Percentiles rank a stretch among this genome's conserved stretches.
These are phyloP conservation scores for Sthenelais limicola DNA, from an alignment of 2,888 invertebrate genomes.

Conservation along the genomic window DNA sequence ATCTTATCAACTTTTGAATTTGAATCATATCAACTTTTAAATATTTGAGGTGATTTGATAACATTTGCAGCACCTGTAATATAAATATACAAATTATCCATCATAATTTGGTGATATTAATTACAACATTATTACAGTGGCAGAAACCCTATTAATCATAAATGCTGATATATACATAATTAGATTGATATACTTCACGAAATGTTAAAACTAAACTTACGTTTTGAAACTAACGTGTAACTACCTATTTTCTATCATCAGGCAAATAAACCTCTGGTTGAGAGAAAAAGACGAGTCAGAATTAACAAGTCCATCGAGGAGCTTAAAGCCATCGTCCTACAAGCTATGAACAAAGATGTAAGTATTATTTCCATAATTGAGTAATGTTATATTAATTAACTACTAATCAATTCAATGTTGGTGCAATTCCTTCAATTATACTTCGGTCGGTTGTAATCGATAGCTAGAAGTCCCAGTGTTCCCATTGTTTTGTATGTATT, in stretches of 20 bases:
- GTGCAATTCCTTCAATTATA: too few species aligned
- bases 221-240: neutral
- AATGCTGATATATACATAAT: too few species aligned
- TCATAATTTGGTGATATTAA: too few species aligned
- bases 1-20: neutral
- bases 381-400: too few species aligned
- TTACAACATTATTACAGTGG: neutral
- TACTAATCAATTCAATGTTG: too few species aligned
- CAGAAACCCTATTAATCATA: too few species aligned
- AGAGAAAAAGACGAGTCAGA: slow-evolving; percentile 24
- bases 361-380: too few species aligned
- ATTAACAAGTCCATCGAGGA: slow-evolving; percentile 31
- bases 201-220: neutral
- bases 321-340: slow-evolving; percentile 60
- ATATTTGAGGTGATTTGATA: neutral
- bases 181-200: too few species aligned
- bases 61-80: neutral
- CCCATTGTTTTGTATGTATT: too few species aligned
- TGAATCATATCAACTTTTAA: neutral
- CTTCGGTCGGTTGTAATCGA: too few species aligned
- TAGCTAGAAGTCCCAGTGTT: too few species aligned
- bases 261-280: slow-evolving; percentile 63
- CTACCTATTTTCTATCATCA: slow-evolving; percentile 46
- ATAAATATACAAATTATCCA: neutral
- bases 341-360: slow-evolving; percentile 69